Base-by-base conservation (phyloP, 2,888 invertebrate genomes). In the Zaprionus lineosus region DNA sequence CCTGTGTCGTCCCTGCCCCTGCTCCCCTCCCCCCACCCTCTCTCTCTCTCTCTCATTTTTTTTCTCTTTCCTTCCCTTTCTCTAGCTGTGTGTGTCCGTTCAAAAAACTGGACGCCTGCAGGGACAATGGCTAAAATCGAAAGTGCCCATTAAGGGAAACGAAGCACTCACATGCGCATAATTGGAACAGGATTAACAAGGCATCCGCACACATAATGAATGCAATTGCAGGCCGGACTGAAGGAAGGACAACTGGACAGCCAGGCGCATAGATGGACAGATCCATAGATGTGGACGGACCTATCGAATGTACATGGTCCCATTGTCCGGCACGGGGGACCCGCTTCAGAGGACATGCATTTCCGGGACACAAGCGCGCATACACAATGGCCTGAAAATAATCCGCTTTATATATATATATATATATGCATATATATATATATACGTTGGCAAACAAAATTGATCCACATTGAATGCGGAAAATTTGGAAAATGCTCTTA, bases 351-450 rank as follows among this genome's bases (percentile, higher is more conserved):
- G 52, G 51, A 48, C 52, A 60, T 55, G 62, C 74, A 77, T 63
- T 73, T 73, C 82, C 82, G 78, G 71, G 36, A 29, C 14, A 52
- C 55, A 65, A 50, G 72, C 58, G 55, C 52, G 36, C 41, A 33
- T 18, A 14, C 48, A 76, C 79, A 74, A 83, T 67, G 61, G 52
- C 43, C 39, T 39, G 73, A 77, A 87, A 86, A 85, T 88, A 87
- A 87, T 87, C 86, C 86, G 84, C 88, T 87, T 88, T 88, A 71
- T 84, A 74, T 73, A 70, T 74, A 68, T 55, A 74, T 75, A 75
- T 74, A 76, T 61, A 84, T 64, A 70, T 63, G 64, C 66, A 68
- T 71, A 84, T 67, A 58, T n/a, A n/a, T n/a, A 68, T 55, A 74
- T 75, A 75, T 74, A 76, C 64, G 76, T 64, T 74, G 68, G 64